These are phyloP conservation scores for Arenaria interpres DNA, from an alignment of 2,113 vertebrate species.

Conservation along the genomic window DNA sequence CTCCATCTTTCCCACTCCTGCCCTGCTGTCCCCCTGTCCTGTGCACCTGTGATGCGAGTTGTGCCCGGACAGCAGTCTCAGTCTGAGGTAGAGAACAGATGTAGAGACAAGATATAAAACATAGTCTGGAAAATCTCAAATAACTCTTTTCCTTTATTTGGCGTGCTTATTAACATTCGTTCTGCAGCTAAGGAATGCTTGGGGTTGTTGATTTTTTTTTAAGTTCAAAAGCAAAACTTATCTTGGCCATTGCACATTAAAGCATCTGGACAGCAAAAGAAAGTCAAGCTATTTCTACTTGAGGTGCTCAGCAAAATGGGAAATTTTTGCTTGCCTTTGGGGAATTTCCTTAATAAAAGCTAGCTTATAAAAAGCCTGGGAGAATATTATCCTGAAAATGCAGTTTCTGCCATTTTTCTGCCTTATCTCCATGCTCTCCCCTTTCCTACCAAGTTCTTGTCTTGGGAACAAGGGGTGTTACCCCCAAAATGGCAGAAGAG, in stretches of 20 bases:
- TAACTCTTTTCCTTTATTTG: neutral
- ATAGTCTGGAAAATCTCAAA: neutral
- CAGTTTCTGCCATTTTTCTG: neutral
- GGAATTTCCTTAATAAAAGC: constrained; percentile 21
- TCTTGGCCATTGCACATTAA: neutral
- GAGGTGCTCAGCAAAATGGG: constrained; percentile 9
- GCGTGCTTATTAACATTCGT: neutral
- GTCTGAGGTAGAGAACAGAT: neutral
- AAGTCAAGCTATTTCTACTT: constrained; percentile 6
- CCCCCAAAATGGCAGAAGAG: neutral
- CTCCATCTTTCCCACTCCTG: neutral
- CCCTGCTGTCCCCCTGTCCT: neutral
- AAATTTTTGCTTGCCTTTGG: constrained; percentile 33
- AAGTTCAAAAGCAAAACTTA: constrained; percentile 19
- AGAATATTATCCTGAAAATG: constrained; percentile 9
- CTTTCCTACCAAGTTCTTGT: neutral
- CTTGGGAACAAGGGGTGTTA: neutral
- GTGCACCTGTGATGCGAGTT: neutral
- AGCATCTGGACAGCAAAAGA: constrained; percentile 10
- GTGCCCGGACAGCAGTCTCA: neutral
- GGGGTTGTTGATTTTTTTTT: neutral
- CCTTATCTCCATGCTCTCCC: neutral
- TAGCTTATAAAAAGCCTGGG: neutral
- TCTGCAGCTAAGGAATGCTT: neutral
- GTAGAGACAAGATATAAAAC: neutral